A percentile compares a stretch with the other conserved stretches of the same genome.
phyloP scores from a whole-genome alignment of 2,797 vertebrate genomes.

The Typhlichthys subterraneus region DNA sequence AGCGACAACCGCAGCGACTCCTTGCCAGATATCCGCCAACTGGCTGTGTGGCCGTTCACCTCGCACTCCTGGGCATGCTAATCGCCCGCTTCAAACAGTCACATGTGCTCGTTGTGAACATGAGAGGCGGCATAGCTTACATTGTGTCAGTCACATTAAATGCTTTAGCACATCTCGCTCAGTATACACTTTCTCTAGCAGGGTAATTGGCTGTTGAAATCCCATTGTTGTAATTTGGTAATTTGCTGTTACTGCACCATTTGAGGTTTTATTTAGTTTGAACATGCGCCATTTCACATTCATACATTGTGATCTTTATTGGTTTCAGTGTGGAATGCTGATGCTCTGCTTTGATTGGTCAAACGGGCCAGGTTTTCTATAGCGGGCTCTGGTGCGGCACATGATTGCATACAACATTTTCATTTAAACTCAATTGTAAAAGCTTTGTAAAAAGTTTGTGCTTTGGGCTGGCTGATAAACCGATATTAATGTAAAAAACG shows the following conservation, averaged over 20 bases:
- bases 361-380: conserved; percentile 18
- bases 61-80: conserved; percentile 55
- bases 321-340: conserved; percentile 40
- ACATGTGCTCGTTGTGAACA: conserved; percentile 40
- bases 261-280: conserved; percentile 52
- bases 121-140: conserved; percentile 43
- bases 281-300: conserved; percentile 41
- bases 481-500: too few relatives aligned
- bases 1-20: conserved; percentile 59
- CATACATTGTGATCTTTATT: conserved; percentile 49
- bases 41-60: conserved; percentile 45
- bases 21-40: conserved; percentile 53
- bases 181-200: conserved; percentile 29
- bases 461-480: too few relatives aligned
- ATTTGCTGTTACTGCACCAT: conserved; percentile 39
- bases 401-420: too few relatives aligned
- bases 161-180: conserved; percentile 23
- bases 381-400: too few relatives aligned
- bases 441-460: too few relatives aligned
- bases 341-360: conserved; percentile 44
- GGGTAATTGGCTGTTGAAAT: conserved; percentile 43
- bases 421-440: too few relatives aligned
- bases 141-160: conserved; percentile 43
- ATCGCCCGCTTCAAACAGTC: conserved; percentile 49
- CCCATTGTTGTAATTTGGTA: conserved; percentile 40